phyloP scores from a whole-genome alignment of 2,113 vertebrate species.

The Alces alces region DNA sequence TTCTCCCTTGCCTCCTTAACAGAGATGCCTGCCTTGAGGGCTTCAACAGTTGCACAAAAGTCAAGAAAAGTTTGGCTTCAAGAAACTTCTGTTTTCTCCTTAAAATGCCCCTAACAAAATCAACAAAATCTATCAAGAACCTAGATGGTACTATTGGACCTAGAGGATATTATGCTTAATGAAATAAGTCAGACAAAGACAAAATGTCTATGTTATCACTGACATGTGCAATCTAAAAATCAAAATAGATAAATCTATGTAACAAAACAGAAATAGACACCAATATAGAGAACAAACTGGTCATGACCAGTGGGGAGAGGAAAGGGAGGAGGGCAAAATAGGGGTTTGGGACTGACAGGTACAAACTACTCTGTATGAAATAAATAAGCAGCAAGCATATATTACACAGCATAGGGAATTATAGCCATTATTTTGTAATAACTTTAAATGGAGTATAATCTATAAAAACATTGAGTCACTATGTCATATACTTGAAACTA shows the following conservation, averaged over 20 bases:
- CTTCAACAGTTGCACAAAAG: background rate
- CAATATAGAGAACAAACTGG: background rate
- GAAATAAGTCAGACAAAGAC: background rate
- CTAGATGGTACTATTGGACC: background rate
- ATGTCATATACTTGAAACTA: background rate
- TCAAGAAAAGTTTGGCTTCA: background rate
- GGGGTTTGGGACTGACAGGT: background rate
- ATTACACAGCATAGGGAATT: background rate
- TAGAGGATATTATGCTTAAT: background rate
- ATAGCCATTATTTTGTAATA: background rate
- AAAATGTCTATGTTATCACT: background rate
- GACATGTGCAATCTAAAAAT: background rate
- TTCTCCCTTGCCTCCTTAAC: background rate
- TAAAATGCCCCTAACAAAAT: background rate
- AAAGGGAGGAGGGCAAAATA: background rate
- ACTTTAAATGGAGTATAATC: background rate
- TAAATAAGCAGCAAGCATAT: background rate
- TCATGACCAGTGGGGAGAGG: background rate
- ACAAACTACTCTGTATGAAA: background rate
- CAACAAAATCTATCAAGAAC: background rate
- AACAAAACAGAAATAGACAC: background rate
- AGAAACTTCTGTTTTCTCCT: background rate
- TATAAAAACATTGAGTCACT: background rate
- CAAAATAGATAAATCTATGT: background rate
- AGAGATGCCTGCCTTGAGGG: background rate